These are phyloP conservation scores for Dendrocincla tyrannina DNA, from an alignment of 2,797 vertebrate species.

Conservation along the genomic window DNA sequence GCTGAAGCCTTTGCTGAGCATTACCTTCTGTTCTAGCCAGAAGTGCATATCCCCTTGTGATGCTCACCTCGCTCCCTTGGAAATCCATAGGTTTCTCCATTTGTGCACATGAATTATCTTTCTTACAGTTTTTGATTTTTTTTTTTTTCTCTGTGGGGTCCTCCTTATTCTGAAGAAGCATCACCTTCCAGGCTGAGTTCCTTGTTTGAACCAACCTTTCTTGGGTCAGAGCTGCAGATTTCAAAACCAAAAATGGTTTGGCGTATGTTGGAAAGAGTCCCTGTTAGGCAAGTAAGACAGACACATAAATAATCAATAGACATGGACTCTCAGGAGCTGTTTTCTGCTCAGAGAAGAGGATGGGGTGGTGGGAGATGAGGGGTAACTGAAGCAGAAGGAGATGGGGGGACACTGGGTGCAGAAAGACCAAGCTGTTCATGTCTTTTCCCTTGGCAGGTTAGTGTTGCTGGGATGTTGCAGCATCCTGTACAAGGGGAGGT, in stretches of 20 bases:
- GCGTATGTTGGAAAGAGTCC: fast-evolving
- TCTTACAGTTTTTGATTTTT: no score
- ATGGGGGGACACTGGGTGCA: neutral
- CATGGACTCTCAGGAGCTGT: neutral
- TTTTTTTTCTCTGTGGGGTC: fast-evolving
- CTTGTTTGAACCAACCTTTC: neutral
- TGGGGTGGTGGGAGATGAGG: neutral
- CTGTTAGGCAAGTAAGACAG: neutral
- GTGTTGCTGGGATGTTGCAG: neutral
- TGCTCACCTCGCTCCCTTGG: neutral
- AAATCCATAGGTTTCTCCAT: neutral
- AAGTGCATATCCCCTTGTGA: neutral
- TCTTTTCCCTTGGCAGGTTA: neutral
- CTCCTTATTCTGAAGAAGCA: neutral
- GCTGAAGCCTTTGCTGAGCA: neutral
- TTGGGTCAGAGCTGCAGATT: neutral
- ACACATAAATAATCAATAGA: fast-evolving
- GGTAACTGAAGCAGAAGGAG: neutral
- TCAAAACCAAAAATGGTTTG: neutral
- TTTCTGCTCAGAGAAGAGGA: neutral
- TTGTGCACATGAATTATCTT: neutral
- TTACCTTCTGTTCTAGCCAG: neutral
- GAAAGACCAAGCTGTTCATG: fast-evolving
- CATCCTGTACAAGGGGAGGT: neutral
- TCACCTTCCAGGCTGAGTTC: neutral